Evolutionary conservation across 2,797 vertebrate species (phyloP), one percentile per base, ranked within the genome.

Genomic region (Takifugu ocellatus): DNA sequence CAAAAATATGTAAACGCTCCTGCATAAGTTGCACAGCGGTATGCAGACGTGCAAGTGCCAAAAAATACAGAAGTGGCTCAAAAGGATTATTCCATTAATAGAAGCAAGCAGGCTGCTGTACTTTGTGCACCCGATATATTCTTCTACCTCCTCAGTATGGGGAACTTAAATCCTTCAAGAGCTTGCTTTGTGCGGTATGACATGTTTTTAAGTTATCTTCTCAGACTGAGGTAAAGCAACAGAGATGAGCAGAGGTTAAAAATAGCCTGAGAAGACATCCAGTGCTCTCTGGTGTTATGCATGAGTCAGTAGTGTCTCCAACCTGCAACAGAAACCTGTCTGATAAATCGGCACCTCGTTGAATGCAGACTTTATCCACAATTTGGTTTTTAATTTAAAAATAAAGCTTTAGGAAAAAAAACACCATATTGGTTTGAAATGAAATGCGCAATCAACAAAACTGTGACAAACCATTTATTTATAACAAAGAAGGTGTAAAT

Each of bases 51-150:
- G 54, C 1, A 5, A 72, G 67, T 78, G 74, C 63, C 75, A 81
- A 72, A 82, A 82, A 63, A 75, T 54, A 73, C 2, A 4, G 49
- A 60, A 63, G 56, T 71, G 69, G 68, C 61, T 73, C 49, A 53
- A 24, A 58, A 59, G 49, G 61, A 68, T 46, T 70, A 26, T 72
- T 72, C 63, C 60, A 70, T 77, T 79, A 84, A 74, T 74, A 81
- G 75, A 79, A 54, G 51, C 67, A 56, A 60, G 25, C 58, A 51
- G 56, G 61, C 64, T 64, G 71, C 57, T 17, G 36, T 39, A 56
- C 72, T 54, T 50, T 52, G 29, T 48, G 49, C 70, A 51, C 3
- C 58, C 56, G 72, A 74, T 66, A 84, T 62, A 66, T 56, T 67
- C 52, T 61, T 68, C 47, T 68, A 16, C 55, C 46, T 53, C 53